phyloP scores from a whole-genome alignment of 1,140 invertebrate genomes.

The Pectinophora gossypiella region DNA sequence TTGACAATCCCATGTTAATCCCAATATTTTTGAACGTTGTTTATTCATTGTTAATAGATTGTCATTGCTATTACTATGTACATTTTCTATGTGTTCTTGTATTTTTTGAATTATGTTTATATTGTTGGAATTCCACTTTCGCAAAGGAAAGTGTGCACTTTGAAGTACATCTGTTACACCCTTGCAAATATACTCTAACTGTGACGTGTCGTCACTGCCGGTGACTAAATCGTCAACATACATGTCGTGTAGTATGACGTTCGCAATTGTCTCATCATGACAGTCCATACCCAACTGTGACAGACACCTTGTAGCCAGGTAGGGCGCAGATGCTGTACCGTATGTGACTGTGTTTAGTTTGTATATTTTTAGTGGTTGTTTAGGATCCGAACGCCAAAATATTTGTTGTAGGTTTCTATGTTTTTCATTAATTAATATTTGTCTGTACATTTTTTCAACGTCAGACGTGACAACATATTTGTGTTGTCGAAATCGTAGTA shows the following conservation, averaged over 20 bases:
- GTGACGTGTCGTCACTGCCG: neutral
- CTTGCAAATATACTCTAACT: conserved; percentile 3
- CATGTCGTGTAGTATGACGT: conserved; percentile 4
- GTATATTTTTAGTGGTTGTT: neutral
- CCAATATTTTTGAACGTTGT: conserved; percentile 3
- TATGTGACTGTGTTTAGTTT: conserved; percentile 10
- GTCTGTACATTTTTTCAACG: conserved; percentile 34
- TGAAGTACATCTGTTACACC: conserved; percentile 2
- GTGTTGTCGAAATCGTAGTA: conserved; percentile 33
- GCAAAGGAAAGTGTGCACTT: conserved; percentile 2
- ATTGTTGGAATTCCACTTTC: conserved; percentile 5
- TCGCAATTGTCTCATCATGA: neutral
- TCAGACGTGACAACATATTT: conserved; percentile 28
- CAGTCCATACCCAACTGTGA: conserved; percentile 6
- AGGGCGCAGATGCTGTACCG: conserved; percentile 8
- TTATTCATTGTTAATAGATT: neutral
- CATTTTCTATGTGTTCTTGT: neutral
- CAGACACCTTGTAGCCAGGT: conserved; percentile 7
- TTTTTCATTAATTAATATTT: conserved; percentile 18
- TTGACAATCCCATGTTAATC: neutral
- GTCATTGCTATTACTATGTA: neutral
- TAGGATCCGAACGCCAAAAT: conserved; percentile 21
- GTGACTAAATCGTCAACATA: conserved; percentile 7
- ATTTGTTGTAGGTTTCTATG: conserved; percentile 32
- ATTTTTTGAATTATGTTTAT: conserved; percentile 1